Evolutionary conservation across 2,797 vertebrate genomes (phyloP).

Genomic region (Spinibarbus caldwelli): DNA sequence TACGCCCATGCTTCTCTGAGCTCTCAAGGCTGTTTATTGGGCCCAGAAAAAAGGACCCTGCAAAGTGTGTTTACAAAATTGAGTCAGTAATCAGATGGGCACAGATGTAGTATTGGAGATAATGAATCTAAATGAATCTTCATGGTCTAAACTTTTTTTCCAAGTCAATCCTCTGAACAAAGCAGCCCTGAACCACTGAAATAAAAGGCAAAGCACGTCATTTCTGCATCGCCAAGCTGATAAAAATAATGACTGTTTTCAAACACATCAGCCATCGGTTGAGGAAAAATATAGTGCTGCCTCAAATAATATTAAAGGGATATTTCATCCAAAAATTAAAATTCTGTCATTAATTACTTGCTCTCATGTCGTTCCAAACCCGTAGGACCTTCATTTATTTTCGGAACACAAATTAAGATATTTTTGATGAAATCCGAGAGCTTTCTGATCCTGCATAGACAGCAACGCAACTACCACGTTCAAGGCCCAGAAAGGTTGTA

Average conservation of each 20-base stretch:
- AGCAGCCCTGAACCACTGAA: neutral
- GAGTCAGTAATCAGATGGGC: neutral
- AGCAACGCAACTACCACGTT: neutral
- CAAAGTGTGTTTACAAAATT: constrained; percentile 4
- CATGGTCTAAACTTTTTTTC: neutral
- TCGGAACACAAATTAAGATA: too few relatives aligned
- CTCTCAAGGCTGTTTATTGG: constrained; percentile 30
- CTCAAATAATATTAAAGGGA: neutral
- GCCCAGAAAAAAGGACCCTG: neutral
- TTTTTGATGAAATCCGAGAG: too few relatives aligned
- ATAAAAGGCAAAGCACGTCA: neutral
- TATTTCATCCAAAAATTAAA: neutral
- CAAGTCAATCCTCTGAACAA: neutral
- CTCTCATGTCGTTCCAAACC: too few relatives aligned
- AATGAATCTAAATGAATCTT: neutral
- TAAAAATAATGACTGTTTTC: neutral
- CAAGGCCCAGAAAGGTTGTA: neutral
- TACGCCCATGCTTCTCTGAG: constrained; percentile 3
- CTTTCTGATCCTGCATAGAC: neutral
- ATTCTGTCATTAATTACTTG: too few relatives aligned
- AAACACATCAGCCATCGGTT: neutral
- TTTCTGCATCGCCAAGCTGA: neutral
- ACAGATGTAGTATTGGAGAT: neutral
- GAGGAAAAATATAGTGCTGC: neutral
- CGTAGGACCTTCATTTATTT: too few relatives aligned